These are phyloP conservation scores for Apamea monoglypha DNA, from an alignment of 2,888 invertebrate genomes.

Conservation along the genomic window DNA sequence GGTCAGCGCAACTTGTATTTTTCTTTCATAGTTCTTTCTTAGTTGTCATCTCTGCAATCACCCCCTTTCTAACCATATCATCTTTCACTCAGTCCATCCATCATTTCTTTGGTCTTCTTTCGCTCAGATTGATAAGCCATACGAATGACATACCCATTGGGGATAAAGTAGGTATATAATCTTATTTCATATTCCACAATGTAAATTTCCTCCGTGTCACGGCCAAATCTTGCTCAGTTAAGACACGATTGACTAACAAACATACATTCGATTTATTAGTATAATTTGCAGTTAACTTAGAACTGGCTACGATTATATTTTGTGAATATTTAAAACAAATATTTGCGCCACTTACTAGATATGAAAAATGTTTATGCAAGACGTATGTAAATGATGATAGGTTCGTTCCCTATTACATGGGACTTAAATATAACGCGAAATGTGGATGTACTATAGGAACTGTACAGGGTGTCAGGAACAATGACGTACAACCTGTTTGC, in stretches of 20 bases:
- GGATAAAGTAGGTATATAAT: constrained; percentile 15
- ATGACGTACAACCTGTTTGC: too few relatives aligned
- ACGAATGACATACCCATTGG: not conserved
- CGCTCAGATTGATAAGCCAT: not conserved
- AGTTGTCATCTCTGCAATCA: not conserved
- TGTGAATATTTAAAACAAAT: constrained; percentile 32
- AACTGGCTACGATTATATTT: constrained; percentile 16
- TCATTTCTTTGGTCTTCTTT: not conserved
- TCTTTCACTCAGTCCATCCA: too few relatives aligned
- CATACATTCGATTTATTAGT: constrained; percentile 45
- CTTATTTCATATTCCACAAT: constrained; percentile 50
- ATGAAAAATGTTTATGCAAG: constrained; percentile 27
- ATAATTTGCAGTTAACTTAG: constrained; percentile 28
- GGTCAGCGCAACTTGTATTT: not conserved
- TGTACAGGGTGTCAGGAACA: too few relatives aligned
- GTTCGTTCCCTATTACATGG: too few relatives aligned
- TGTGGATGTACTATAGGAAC: not conserved
- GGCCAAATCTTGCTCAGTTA: constrained; percentile 44
- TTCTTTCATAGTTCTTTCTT: not conserved
- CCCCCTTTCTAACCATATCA: not conserved
- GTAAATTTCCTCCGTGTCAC: constrained; percentile 59
- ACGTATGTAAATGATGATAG: not conserved
- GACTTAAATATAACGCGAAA: not conserved
- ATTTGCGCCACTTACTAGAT: not conserved
- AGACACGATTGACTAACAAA: constrained; percentile 51